Evolutionary conservation across 2,888 invertebrate species (phyloP), one percentile per base, ranked within the genome.

Genomic region (Pseudococcus longispinus): DNA sequence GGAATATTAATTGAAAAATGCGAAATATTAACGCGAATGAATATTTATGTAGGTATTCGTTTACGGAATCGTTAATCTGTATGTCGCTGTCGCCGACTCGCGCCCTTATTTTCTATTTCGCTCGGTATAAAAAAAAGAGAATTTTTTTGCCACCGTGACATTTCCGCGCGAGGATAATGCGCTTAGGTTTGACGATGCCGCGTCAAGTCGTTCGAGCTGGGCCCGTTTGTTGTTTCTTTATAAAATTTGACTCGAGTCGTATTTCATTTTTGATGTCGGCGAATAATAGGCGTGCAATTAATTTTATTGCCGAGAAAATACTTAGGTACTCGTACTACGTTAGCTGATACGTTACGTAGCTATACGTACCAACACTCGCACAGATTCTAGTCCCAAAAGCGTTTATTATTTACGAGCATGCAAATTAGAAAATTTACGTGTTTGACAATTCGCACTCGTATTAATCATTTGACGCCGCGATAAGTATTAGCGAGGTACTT

Each of bases 361-460:
- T 37, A 37, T 37, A n/a, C n/a, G n/a, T n/a, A 37, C 37, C 37
- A 8, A 4, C 18, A 60, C 60, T 20, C 20, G 60, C 20, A 60
- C 4, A 20, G 60, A 60, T 65, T 65, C 26, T 0, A 23, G 65
- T 9, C 9, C 9, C 20, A 26, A 65, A 9, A 13, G 6, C 9
- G 23, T 65, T 65, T 65, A 65, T 65, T 65, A 65, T 65, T 65
- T 65, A 65, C 26, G 65, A 26, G 65, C 65, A 65, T 65, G 65
- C 65, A 65, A 65, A 65, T 65, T 65, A 26, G 65, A 26, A 65
- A 65, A 65, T 65, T 65, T 65, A 26, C 65, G 26, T 65, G 26
- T 65, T 65, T 65, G 65, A 65, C 26, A 15, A 23, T 65, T 65
- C 23, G 65, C 65, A 65, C 65, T 26, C 6, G 60, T 60, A 60